phyloP scores from a whole-genome alignment of 2,888 invertebrate genomes.

The Mesodorylaimus sp. region DNA sequence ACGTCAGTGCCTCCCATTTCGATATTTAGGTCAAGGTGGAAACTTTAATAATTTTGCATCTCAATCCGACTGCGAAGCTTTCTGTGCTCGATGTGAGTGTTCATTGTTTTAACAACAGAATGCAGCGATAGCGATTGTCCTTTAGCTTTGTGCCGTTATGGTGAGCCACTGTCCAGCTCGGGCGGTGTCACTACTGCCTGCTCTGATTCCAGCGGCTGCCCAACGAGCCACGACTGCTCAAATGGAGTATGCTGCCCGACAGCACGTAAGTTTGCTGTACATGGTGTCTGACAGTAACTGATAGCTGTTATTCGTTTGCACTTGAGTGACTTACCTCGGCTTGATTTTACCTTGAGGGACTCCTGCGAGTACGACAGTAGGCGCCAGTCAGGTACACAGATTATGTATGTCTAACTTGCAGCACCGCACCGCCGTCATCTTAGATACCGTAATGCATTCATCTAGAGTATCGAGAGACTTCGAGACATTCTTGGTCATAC shows the following conservation, averaged over 20 bases:
- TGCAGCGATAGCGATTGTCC: neutral
- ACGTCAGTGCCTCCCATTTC: neutral
- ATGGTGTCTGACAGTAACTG: no score
- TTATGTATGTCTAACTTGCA: no score
- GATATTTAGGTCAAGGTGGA: slow-evolving; percentile 11
- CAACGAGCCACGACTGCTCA: slow-evolving; percentile 21
- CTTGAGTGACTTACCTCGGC: no score
- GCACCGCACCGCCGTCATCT: no score
- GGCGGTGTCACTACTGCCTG: slow-evolving; percentile 28
- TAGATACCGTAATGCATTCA: no score
- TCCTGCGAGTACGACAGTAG: no score
- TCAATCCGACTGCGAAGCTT: slow-evolving; percentile 26
- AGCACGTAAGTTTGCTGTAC: slow-evolving; percentile 10
- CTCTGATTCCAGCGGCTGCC: slow-evolving; percentile 21
- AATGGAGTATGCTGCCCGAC: slow-evolving; percentile 26
- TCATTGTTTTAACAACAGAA: neutral
- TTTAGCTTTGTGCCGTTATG: slow-evolving; percentile 25
- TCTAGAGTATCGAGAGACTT: no score
- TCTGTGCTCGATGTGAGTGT: slow-evolving; percentile 14
- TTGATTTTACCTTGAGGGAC: no score
- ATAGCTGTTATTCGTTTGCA: no score
- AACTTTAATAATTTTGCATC: slow-evolving; percentile 28
- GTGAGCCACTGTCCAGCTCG: slow-evolving; percentile 27
- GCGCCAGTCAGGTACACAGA: no score
- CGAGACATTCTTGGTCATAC: no score